These are phyloP conservation scores for Papilio elwesi DNA, from an alignment of 2,888 invertebrate species.

Conservation along the genomic window DNA sequence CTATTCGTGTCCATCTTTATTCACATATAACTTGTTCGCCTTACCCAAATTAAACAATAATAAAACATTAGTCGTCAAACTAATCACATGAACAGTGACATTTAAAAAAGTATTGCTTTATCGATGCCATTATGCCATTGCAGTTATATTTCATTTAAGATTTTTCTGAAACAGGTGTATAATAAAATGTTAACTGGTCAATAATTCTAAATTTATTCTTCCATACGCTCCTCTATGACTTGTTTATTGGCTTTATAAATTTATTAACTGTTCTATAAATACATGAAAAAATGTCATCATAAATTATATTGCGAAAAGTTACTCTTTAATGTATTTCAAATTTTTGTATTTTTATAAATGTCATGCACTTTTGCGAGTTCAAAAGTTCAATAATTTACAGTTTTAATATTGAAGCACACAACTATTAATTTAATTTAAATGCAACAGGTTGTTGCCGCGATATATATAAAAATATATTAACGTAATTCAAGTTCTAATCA, in stretches of 20 bases:
- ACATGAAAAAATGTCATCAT: not conserved
- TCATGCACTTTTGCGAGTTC: slow-evolving; percentile 20
- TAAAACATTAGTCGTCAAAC: slow-evolving; percentile 42
- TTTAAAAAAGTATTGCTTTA: slow-evolving; percentile 44
- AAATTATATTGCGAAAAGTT: slow-evolving; percentile 13
- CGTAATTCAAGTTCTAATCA: too few relatives aligned
- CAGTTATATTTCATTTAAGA: slow-evolving; percentile 1
- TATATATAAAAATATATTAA: too few relatives aligned
- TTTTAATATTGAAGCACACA: slow-evolving; percentile 3
- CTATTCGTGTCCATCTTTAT: slow-evolving; percentile 22
- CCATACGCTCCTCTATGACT: not conserved
- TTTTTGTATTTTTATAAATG: slow-evolving; percentile 14
- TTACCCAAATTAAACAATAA: slow-evolving; percentile 45
- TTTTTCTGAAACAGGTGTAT: not conserved
- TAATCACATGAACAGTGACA: slow-evolving; percentile 42
- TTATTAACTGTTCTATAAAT: not conserved
- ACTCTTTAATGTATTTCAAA: not conserved
- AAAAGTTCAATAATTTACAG: slow-evolving; percentile 18
- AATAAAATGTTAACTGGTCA: slow-evolving; percentile 22
- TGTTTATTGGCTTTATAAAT: slow-evolving; percentile 8
- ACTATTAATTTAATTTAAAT: not conserved
- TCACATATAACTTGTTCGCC: slow-evolving; percentile 45
- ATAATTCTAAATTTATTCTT: slow-evolving; percentile 8
- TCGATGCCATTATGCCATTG: slow-evolving; percentile 12
- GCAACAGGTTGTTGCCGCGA: not conserved